These are phyloP conservation scores for Hippopotamus amphibius DNA, from an alignment of 2,113 vertebrate species.

Conservation along the genomic window DNA sequence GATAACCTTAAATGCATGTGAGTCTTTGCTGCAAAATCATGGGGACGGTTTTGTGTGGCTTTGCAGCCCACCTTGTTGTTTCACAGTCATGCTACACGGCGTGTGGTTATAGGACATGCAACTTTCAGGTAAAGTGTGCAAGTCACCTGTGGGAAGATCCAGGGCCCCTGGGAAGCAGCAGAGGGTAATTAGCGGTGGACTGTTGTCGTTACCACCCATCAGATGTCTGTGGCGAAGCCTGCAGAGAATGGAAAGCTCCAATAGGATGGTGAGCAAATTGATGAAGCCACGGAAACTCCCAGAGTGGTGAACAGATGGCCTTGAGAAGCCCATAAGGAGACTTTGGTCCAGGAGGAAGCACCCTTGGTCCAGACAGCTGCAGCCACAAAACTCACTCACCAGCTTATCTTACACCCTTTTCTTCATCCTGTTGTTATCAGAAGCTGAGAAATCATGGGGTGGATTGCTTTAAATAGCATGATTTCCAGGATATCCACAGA, in stretches of 20 bases:
- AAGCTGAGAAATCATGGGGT: neutral
- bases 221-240: neutral
- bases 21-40: accelerated
- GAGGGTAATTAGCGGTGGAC: accelerated
- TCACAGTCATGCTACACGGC: accelerated
- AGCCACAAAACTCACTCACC: neutral
- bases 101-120: accelerated
- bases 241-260: neutral
- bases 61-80: accelerated
- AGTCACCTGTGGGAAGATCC: neutral
- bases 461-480: accelerated
- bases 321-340: neutral
- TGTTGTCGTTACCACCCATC: neutral
- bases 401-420: accelerated
- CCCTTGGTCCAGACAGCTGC: accelerated
- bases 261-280: accelerated
- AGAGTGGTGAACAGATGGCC: accelerated
- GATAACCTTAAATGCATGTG: accelerated
- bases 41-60: accelerated
- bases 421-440: accelerated
- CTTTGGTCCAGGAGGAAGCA: accelerated
- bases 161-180: accelerated
- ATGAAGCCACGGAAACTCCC: neutral
- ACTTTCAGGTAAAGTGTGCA: accelerated
- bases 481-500: too few species aligned